Evolutionary conservation across 2,888 invertebrate genomes (phyloP).

Genomic region (Aromia moschata): DNA sequence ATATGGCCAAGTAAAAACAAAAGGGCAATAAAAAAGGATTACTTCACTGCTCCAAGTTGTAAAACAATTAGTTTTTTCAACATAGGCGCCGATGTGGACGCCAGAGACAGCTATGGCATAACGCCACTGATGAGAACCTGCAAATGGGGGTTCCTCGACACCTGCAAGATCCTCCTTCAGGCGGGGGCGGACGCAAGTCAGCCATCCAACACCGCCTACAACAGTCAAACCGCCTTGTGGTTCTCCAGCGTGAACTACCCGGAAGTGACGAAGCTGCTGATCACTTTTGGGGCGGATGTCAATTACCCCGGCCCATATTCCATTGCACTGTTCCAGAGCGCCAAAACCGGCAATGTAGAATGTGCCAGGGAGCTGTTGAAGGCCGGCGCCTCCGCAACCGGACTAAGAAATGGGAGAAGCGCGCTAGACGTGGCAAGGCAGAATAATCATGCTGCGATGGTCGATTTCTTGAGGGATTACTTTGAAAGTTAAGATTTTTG

Average conservation of each 20-base stretch:
- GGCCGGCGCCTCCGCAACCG: slow-evolving; percentile 7
- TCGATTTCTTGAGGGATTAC: background rate
- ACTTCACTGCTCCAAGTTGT: no score
- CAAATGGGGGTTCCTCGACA: slow-evolving; percentile 26
- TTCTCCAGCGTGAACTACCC: slow-evolving; percentile 5
- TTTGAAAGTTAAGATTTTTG: no score
- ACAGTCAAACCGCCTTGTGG: slow-evolving; percentile 1
- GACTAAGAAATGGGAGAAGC: slow-evolving; percentile 4
- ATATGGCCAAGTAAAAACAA: no score
- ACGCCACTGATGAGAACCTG: slow-evolving; percentile 24
- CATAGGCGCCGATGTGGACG: slow-evolving; percentile 19
- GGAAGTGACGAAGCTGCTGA: slow-evolving; percentile 8
- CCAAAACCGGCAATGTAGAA: slow-evolving; percentile 10
- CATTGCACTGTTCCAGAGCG: slow-evolving; percentile 13
- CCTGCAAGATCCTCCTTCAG: slow-evolving; percentile 17
- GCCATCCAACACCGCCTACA: background rate
- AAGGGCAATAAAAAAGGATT: no score
- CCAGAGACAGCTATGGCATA: slow-evolving; percentile 11
- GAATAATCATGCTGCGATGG: background rate
- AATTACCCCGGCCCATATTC: slow-evolving; percentile 22
- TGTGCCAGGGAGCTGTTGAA: slow-evolving; percentile 17
- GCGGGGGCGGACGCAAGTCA: slow-evolving; percentile 6
- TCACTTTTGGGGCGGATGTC: slow-evolving; percentile 17
- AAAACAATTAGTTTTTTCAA: no score
- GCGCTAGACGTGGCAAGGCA: slow-evolving; percentile 15